These are phyloP conservation scores for Pseudococcus viburni DNA, from an alignment of 2,888 invertebrate species.

Conservation along the genomic window DNA sequence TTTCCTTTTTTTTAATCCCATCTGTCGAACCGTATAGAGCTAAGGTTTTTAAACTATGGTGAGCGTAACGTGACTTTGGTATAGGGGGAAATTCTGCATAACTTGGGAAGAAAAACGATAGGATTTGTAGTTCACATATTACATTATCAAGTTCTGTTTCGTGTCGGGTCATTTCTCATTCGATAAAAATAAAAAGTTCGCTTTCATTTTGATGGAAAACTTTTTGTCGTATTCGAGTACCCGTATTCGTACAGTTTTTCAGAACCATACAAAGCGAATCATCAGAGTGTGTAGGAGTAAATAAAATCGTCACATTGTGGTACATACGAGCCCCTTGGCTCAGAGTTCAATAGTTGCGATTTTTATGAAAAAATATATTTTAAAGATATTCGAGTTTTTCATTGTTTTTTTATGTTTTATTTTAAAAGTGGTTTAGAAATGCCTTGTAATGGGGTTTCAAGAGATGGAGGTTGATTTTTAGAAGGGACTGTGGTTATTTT, in stretches of 20 bases:
- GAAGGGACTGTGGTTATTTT: too few species aligned
- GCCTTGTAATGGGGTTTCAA: too few species aligned
- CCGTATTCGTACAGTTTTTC: neutral
- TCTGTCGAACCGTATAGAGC: neutral
- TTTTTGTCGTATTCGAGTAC: neutral
- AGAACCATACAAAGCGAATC: neutral
- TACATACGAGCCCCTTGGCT: neutral
- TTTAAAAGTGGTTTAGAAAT: too few species aligned
- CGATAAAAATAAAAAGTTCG: constrained; percentile 5
- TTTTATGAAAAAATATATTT: neutral
- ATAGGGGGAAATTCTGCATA: neutral
- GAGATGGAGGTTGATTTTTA: too few species aligned
- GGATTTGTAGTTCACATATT: constrained; percentile 6
- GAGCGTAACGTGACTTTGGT: neutral
- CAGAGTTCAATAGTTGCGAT: neutral
- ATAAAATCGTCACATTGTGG: neutral
- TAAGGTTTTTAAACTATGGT: neutral
- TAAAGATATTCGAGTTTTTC: too few species aligned
- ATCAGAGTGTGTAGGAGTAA: constrained; percentile 6
- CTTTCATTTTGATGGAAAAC: neutral
- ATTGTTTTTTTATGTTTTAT: too few species aligned
- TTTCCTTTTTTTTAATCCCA: neutral
- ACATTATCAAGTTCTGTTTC: constrained; percentile 5
- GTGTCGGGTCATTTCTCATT: neutral
- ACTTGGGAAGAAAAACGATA: neutral